A percentile compares a stretch with the other conserved stretches of the same genome.
phyloP scores from a whole-genome alignment of 1,140 invertebrate species.

The Archegozetes longisetosus region DNA sequence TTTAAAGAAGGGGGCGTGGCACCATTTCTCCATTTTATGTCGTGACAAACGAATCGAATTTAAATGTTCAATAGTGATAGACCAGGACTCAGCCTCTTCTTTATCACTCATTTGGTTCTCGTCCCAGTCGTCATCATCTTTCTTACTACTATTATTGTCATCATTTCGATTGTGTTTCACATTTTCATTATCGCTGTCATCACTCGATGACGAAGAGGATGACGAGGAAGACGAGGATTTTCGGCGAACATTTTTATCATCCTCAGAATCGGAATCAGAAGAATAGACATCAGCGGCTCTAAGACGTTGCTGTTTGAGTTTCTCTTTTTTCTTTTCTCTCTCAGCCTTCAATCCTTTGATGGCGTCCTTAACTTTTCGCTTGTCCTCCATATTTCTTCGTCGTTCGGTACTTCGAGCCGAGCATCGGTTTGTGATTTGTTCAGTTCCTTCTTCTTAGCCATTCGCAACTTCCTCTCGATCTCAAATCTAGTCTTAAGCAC shows the following conservation, averaged over 20 bases:
- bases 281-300: slow-evolving; percentile 92
- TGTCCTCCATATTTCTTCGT: slow-evolving; percentile 76
- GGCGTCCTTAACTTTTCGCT: slow-evolving; percentile 53
- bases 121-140: slow-evolving; percentile 19
- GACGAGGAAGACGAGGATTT: slow-evolving; percentile 25
- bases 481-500: slow-evolving; percentile 88
- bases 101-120: slow-evolving; percentile 26
- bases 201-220: slow-evolving; percentile 14
- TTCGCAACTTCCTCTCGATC: slow-evolving; percentile 79
- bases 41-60: slow-evolving; percentile 74
- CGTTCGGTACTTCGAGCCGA: slow-evolving; percentile 70
- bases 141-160: slow-evolving; percentile 27
- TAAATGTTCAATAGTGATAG: slow-evolving; percentile 60
- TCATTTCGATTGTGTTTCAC: slow-evolving; percentile 21
- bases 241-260: slow-evolving; percentile 17
- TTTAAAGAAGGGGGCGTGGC: slow-evolving; percentile 89
- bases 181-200: slow-evolving; percentile 22
- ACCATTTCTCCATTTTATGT: slow-evolving; percentile 81
- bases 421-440: slow-evolving; percentile 39
- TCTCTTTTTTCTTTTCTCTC: slow-evolving; percentile 54
- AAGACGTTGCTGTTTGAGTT: slow-evolving; percentile 42
- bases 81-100: slow-evolving; percentile 30
- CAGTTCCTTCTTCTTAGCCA: slow-evolving; percentile 54
- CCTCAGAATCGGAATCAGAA: slow-evolving; percentile 42
- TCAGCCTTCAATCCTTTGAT: slow-evolving; percentile 77